Base-by-base conservation (phyloP, 2,113 vertebrate species). In the Channa maculata region DNA sequence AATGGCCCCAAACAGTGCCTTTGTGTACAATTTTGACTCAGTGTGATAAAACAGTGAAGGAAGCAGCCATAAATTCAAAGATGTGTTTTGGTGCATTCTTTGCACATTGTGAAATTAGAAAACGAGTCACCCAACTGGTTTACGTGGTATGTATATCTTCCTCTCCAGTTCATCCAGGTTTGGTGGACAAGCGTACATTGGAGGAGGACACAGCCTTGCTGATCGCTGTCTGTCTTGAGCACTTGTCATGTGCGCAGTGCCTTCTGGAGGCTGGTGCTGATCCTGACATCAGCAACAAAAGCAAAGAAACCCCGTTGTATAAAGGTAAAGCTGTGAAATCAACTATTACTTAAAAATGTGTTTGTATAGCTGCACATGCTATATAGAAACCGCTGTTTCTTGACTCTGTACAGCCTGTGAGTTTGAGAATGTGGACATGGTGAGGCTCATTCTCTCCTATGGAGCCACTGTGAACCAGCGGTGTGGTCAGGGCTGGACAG, bases 231-330 rank as follows among this genome's bases (percentile, higher is more conserved):
- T 94, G 94, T 53, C 79, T 91, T 41, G 95, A 93, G 43, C 93
- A 98, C 87, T 80, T 96, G 90, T 94, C 96, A 64, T 98, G 97
- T 81, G 92, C 96, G 55, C 93, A 51, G 3, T 91, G 72, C 6
- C 92, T 99, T 83, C 94, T 99, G 71, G 94, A 97, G 87, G 92
- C 93, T 0, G 96, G 96, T 4, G 97, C 97, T 0, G 97, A 99
- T 88, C 96, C 97, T 0, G 98, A 99, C 82, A 98, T 99, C 89
- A 93, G 96, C 88, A 97, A 94, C 90, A 98, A 97, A 79, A 88
- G 94, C 87, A 96, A 96, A 86, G 97, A 98, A 85, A 98, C 97
- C 0, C 96, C 98, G 0, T 96, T 99, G 57, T 98, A 98, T 90
- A 98, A 96, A 96, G 98, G 98, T 94, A 75, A 14, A 54, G 43